Evolutionary conservation across 2,113 vertebrate species (phyloP).

Genomic region (Emydocephalus ijimae): DNA sequence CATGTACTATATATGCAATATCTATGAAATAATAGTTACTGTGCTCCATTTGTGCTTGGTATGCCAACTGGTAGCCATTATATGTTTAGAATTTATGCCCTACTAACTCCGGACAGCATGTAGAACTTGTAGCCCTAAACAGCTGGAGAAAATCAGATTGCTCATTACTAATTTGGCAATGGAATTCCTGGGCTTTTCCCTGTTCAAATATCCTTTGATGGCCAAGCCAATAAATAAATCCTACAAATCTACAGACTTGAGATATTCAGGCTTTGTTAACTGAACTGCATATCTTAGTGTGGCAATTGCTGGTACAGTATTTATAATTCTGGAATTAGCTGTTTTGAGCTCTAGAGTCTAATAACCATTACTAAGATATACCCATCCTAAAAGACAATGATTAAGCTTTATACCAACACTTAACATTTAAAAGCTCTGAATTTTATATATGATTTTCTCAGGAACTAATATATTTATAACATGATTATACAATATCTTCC

Average conservation of each 20-base stretch:
- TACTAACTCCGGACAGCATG: background rate
- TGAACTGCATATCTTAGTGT: background rate
- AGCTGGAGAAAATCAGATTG: background rate
- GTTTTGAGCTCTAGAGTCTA: background rate
- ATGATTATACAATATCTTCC: background rate
- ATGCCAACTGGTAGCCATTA: background rate
- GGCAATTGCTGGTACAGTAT: background rate
- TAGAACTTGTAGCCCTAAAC: background rate
- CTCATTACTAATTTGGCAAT: background rate
- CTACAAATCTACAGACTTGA: background rate
- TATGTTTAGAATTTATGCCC: background rate
- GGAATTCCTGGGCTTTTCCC: background rate
- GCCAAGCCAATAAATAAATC: background rate
- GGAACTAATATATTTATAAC: background rate
- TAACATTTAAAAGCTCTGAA: background rate
- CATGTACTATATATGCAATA: background rate
- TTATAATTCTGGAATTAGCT: background rate
- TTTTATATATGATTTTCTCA: background rate
- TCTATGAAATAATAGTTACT: background rate
- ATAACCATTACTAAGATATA: background rate
- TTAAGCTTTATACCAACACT: background rate
- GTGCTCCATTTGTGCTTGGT: background rate
- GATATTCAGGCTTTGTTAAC: background rate
- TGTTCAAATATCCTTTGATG: background rate
- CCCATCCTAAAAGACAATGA: background rate